Conservation (phyloP, 2,113 vertebrate genomes). For the Actenoides lindsayi region DNA sequence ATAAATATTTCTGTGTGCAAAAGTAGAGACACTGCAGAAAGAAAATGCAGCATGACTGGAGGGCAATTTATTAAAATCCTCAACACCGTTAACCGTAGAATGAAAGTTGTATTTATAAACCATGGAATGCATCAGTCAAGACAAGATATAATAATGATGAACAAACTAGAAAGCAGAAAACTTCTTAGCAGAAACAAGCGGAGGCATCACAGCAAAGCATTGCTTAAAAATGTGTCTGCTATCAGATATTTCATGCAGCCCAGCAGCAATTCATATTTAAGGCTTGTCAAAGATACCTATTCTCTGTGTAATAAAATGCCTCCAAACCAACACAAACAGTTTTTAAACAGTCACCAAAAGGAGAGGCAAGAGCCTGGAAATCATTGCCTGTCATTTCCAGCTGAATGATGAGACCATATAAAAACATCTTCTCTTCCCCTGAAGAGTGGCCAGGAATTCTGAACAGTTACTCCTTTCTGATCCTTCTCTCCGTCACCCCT, state of each 20-base stretch:
- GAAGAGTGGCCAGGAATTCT: not conserved
- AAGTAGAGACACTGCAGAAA: not conserved
- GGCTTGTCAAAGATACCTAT: slow-evolving; percentile 6
- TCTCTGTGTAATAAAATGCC: not conserved
- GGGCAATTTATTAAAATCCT: not conserved
- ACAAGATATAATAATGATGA: not conserved
- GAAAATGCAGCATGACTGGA: not conserved
- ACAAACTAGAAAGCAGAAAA: not conserved
- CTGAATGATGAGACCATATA: not conserved
- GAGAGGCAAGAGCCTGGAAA: not conserved
- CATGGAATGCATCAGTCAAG: not conserved
- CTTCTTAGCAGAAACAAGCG: not conserved
- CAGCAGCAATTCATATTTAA: not conserved
- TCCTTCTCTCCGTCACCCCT: not conserved
- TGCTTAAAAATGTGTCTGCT: not conserved
- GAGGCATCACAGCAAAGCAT: not conserved
- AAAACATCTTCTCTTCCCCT: not conserved
- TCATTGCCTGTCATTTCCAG: not conserved
- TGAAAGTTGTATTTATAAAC: not conserved
- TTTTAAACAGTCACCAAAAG: slow-evolving; percentile 5
- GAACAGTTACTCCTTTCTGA: not conserved
- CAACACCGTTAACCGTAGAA: not conserved
- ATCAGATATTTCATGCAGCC: not conserved
- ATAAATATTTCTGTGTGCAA: not conserved
- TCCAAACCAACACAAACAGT: not conserved